Evolutionary conservation across 2,888 invertebrate species (phyloP).

Genomic region (Eudemis profundana): DNA sequence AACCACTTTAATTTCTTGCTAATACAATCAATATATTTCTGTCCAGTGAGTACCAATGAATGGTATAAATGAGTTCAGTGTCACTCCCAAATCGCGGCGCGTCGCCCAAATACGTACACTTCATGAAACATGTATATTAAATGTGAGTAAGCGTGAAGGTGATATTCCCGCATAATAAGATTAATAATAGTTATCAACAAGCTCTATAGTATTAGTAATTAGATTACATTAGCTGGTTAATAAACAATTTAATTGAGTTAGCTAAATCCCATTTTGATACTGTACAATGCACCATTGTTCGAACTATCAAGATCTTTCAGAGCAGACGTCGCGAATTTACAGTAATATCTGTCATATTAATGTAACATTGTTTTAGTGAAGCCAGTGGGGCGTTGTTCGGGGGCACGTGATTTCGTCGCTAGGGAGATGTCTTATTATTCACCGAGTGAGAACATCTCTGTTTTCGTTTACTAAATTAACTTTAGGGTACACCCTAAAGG

Average conservation of each 20-base stretch:
- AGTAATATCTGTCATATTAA: constrained; percentile 61
- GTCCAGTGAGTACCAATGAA: too few species aligned
- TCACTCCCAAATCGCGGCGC: background rate
- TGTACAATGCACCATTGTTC: constrained; percentile 57
- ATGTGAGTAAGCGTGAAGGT: background rate
- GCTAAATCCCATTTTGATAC: constrained; percentile 53
- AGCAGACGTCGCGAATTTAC: constrained; percentile 56
- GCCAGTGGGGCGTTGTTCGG: constrained; percentile 52
- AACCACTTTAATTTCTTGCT: too few species aligned
- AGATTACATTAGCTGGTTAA: constrained; percentile 32
- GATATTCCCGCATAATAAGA: background rate
- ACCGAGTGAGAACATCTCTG: constrained; percentile 69
- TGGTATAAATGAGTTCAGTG: too few species aligned
- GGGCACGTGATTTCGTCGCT: constrained; percentile 69
- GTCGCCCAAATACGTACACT: background rate
- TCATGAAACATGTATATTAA: background rate
- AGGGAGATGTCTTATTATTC: constrained; percentile 76
- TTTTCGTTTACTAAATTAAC: constrained; percentile 75
- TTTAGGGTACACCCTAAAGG: constrained; percentile 65
- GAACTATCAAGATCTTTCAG: constrained; percentile 60
- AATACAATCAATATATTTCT: too few species aligned
- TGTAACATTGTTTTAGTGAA: constrained; percentile 53
- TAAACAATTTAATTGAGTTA: constrained; percentile 48
- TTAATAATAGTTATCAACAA: constrained; percentile 9
- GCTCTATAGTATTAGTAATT: constrained; percentile 15